These are phyloP conservation scores for Potamilus streckersoni DNA, from an alignment of 1,140 invertebrate genomes.

Conservation along the genomic window DNA sequence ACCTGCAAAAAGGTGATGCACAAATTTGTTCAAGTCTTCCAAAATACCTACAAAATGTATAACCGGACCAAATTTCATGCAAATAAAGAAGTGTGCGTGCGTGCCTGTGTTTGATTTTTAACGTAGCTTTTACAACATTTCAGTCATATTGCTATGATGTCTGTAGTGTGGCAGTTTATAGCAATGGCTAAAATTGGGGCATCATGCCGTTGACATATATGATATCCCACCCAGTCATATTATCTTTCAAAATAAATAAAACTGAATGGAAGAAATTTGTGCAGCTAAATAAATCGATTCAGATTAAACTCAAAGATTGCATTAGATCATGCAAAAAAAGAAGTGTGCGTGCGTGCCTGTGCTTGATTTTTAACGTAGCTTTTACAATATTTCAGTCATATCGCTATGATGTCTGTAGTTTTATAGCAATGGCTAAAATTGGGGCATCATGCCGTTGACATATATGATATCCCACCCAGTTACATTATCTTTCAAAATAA, in stretches of 20 bases:
- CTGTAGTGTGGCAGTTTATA: background rate
- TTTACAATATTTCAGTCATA: background rate
- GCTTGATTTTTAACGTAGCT: too few relatives aligned
- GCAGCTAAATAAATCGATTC: too few relatives aligned
- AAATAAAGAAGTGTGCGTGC: too few relatives aligned
- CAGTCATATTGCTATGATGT: background rate
- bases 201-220: background rate
- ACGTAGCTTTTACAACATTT: background rate
- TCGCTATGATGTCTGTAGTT: background rate
- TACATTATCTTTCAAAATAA: too few relatives aligned
- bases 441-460: background rate
- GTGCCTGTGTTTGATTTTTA: too few relatives aligned
- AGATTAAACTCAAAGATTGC: too few relatives aligned
- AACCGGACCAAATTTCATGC: background rate
- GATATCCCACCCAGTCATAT: too few relatives aligned
- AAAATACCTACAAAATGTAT: background rate
- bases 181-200: background rate
- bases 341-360: too few relatives aligned
- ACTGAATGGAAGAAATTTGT: too few relatives aligned
- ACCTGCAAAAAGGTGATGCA: slow-evolving; percentile 1
- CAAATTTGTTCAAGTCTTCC: background rate
- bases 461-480: too few relatives aligned
- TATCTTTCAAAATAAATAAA: too few relatives aligned
- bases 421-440: background rate
- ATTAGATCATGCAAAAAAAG: background rate